Base-by-base conservation (phyloP, 2,797 vertebrate genomes). In the Schizothorax lantsangensis region DNA sequence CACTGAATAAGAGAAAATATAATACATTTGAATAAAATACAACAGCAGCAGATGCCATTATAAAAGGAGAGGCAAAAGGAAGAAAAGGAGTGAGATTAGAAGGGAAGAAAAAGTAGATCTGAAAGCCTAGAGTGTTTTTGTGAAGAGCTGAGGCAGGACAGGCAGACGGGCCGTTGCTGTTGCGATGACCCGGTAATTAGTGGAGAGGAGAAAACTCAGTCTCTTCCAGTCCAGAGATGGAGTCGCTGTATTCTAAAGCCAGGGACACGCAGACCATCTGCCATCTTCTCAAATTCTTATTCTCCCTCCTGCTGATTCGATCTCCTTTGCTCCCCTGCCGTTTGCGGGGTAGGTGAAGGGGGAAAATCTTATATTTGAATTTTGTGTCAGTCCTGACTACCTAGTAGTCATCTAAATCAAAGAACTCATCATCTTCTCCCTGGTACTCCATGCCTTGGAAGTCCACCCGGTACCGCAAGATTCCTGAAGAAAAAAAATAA, bases 341-440 rank as follows among this genome's bases (percentile, higher is more conserved):
- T 82, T 77, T 43, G 38, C 87, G 89, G 92, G 81, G 79, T 74
- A 66, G 57, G 72, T 71, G 69, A 84, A 94, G 93, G 93, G 52
- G 38, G 68, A 40, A 78, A 79, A 85, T 84, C 79, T 81, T 88
- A 74, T 79, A 78, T 83, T 82, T 83, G 68, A 84, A 74, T 81
- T 84, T 17, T 79, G 43, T 36, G 11, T 89, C 69, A 82, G 89
- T 91, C 93, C 94, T 93, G 95, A 97, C 96, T 97, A 97, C 96
- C 96, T 97, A 97, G 97, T 97, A 97, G 96, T 97, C 97, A 96
- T 97, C 97, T 93, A 97, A 96, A 95, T 97, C 96, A 95, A 97
- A 97, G 93, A 97, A 95, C 94, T 97, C 97, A 84, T 97, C 96
- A 2, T 97, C 97, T 90, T 95, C 96, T 93, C 95, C 97, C 95